Base-by-base conservation (phyloP, 2,797 vertebrate species). In the Euthynnus affinis region DNA sequence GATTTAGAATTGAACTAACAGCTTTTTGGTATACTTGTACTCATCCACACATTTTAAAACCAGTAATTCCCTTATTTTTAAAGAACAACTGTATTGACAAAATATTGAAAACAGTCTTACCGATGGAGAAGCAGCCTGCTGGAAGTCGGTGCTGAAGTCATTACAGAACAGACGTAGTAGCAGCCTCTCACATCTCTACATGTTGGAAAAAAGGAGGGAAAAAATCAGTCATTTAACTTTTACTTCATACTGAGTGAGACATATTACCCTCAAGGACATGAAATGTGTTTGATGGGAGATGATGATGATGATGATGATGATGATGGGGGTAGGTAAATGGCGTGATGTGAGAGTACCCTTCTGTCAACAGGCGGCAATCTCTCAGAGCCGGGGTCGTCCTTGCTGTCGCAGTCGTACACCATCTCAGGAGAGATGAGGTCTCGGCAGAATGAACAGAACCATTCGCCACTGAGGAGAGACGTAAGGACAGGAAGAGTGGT, bases 71-170 rank as follows among this genome's bases (percentile, higher is more conserved):
- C 1, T 5, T 58, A 10, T 69, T 29, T 27, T 37, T 46, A 10
- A 37, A 10, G 37, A 37, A 37, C 9, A 37, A 34, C 15, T 32
- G n/a, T n/a, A n/a, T 2, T 49, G 5, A 18, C 27, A 67, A 44
- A 64, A 71, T 18, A 49, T 0, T 62, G 14, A 71, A 27, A 1
- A 40, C 3, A 25, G 6, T 22, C 96, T 97, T 94, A 99, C 98
- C 85, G 97, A 91, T 0, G 97, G 96, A 66, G 97, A 95, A 46
- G 98, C 96, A 0, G 97, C 93, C 29, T 98, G 97, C 5, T 99
- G 98, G 92, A 99, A 99, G 13, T 98, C 98, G 0, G 97, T 95
- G 87, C 98, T 99, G 92, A 99, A 96, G 80, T 96, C 97, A 42
- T 96, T 97, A 88, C 98, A 98, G 95, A 96, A 97, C 80, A 99